Conservation (phyloP, 2,113 vertebrate species). For the Loxodonta africana region DNA sequence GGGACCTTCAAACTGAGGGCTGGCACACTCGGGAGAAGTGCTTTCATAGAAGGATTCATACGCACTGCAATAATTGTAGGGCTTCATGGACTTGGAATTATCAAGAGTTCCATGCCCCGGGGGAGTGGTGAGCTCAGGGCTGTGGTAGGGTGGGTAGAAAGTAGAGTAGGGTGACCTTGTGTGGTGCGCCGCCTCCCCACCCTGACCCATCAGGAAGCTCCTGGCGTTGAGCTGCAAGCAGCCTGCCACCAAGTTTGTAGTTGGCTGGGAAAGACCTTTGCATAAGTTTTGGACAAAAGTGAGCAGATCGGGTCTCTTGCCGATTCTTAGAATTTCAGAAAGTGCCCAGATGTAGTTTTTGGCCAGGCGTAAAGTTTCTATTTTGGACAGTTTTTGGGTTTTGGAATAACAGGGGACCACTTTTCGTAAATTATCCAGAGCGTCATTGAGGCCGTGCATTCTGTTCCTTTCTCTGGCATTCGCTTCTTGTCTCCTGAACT, state of each 20-base stretch:
- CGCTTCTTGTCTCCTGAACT: constrained; percentile 96
- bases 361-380: constrained; percentile 98
- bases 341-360: constrained; percentile 99
- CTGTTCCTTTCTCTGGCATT: constrained; percentile 97
- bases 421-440: constrained; percentile 98
- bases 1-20: constrained; percentile 96
- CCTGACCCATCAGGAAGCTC: constrained; percentile 97
- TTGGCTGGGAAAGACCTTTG: constrained; percentile 99
- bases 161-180: constrained; percentile 94
- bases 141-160: constrained; percentile 95
- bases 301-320: constrained; percentile 98
- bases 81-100: constrained; percentile 95
- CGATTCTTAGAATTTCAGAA: constrained; percentile 97
- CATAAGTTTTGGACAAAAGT: constrained; percentile 99
- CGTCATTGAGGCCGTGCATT: constrained; percentile 98
- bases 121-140: constrained; percentile 94
- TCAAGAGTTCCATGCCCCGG: constrained; percentile 94
- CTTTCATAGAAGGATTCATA: constrained; percentile 98
- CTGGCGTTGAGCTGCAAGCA: constrained; percentile 98
- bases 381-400: constrained; percentile 99
- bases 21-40: constrained; percentile 95
- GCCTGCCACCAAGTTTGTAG: constrained; percentile 99
- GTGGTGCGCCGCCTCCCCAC: constrained; percentile 93
- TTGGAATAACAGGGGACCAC: constrained; percentile 99
- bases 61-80: constrained; percentile 95